Evolutionary conservation across 1,140 invertebrate species (phyloP), one percentile per base, ranked within the genome.

Genomic region (Rhynchophorus ferrugineus): DNA sequence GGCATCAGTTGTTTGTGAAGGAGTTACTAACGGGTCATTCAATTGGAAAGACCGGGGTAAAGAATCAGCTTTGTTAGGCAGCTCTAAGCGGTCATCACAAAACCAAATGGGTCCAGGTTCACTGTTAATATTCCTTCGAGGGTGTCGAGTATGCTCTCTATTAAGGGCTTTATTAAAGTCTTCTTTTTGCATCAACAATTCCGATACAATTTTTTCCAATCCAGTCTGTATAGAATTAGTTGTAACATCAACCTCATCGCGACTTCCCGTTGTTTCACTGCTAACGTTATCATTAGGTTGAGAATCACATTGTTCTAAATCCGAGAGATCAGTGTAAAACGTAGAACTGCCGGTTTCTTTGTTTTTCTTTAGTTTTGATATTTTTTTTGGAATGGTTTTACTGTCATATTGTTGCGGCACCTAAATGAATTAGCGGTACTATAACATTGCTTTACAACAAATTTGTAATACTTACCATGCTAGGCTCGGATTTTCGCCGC

Each of bases 181-280:
- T 59, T 85, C 78, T 62, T 86, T 90, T 61, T 90, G 83, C 78
- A 89, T 84, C 1, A 91, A 71, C 14, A 91, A 73, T 64, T 90
- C 85, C 11, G 85, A 81, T 17, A 91, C 87, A 21, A 92, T 89
- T 62, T 86, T 79, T 60, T 87, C 85, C 22, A 88, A 71, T 1
- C 79, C 84, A 69, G 48, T 29, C 22, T 61, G 56, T 18, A 59
- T 62, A 37, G 37, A 51, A 37, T 44, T 53, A 9, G 21, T 16
- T 11, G 13, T 44, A 11, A 39, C 22, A 37, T 13, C 50, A 20
- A 42, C 55, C 35, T 58, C 47, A 21, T 41, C 33, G 29, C 3
- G 21, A 33, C 14, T 3, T 56, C 57, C 36, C 60, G 54, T 9
- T 47, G 71, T 9, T 3, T 81, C 59, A 65, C 79, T 79, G 57